These are phyloP conservation scores for Hydropsyche betteni DNA, from an alignment of 2,888 invertebrate species.

Conservation along the genomic window DNA sequence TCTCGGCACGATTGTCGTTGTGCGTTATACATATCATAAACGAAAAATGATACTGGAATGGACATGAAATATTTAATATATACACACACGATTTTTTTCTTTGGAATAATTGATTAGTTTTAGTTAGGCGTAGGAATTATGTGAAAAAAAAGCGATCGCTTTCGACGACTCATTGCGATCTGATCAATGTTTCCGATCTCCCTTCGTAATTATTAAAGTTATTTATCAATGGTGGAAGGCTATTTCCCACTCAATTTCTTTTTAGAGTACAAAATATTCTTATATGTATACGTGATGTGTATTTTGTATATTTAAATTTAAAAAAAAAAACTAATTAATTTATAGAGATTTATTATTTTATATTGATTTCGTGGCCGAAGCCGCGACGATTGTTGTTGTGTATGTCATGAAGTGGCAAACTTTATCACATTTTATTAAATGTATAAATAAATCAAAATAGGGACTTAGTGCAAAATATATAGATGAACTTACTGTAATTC, in stretches of 20 bases:
- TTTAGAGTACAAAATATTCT: slow-evolving; percentile 50
- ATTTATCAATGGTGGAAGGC: slow-evolving; percentile 39
- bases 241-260: slow-evolving; percentile 43
- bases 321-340: slow-evolving; percentile 6
- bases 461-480: not conserved
- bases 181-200: slow-evolving; percentile 20
- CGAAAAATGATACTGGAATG: not conserved
- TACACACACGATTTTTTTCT: not conserved
- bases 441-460: not conserved
- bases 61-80: not conserved
- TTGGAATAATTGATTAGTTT: too few species aligned
- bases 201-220: slow-evolving; percentile 10
- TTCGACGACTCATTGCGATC: not conserved
- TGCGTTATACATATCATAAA: slow-evolving; percentile 17
- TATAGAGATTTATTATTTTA: slow-evolving; percentile 26
- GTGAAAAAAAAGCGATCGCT: not conserved
- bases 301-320: not conserved
- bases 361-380: not conserved
- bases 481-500: too few species aligned
- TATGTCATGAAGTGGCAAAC: not conserved
- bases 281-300: slow-evolving; percentile 13
- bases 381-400: not conserved
- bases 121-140: not conserved
- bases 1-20: not conserved
- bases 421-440: not conserved